Evolutionary conservation across 2,113 vertebrate genomes (phyloP).

Genomic region (Montifringilla adamsi): DNA sequence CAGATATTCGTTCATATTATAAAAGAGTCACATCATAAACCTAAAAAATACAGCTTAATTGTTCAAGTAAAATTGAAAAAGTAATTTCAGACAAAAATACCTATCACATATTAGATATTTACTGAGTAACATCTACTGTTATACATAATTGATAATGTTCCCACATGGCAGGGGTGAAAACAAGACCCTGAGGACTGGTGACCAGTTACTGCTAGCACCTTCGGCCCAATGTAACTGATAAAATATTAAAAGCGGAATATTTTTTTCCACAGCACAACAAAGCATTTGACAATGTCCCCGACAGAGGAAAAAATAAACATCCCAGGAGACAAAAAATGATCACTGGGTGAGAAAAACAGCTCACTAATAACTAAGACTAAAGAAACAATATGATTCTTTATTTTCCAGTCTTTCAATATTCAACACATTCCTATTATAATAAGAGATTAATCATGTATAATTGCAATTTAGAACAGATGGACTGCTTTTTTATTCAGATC

Average conservation of each 20-base stretch:
- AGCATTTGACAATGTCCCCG: not conserved
- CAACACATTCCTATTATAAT: not conserved
- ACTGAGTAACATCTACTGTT: conserved; percentile 64
- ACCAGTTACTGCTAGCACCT: not conserved
- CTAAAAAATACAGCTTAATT: conserved; percentile 59
- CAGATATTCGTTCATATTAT: conserved; percentile 42
- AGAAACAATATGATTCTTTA: not conserved
- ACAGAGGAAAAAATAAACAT: not conserved
- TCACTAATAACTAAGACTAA: not conserved
- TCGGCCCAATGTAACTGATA: not conserved
- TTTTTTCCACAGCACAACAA: not conserved
- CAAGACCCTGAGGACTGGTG: not conserved
- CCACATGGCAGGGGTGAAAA: conserved; percentile 25
- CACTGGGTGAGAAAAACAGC: not conserved
- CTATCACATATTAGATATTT: conserved; percentile 68
- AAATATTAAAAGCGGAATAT: not conserved
- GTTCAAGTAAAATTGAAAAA: conserved; percentile 52
- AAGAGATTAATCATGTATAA: not conserved
- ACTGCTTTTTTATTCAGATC: not conserved
- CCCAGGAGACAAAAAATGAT: not conserved
- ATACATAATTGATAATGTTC: conserved; percentile 53
- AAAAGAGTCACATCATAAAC: conserved; percentile 59
- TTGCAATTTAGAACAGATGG: not conserved
- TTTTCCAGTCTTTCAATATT: not conserved
- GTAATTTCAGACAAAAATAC: conserved; percentile 66